Base-by-base conservation (phyloP, 2,888 invertebrate genomes). In the Stenichneumon culpator region DNA sequence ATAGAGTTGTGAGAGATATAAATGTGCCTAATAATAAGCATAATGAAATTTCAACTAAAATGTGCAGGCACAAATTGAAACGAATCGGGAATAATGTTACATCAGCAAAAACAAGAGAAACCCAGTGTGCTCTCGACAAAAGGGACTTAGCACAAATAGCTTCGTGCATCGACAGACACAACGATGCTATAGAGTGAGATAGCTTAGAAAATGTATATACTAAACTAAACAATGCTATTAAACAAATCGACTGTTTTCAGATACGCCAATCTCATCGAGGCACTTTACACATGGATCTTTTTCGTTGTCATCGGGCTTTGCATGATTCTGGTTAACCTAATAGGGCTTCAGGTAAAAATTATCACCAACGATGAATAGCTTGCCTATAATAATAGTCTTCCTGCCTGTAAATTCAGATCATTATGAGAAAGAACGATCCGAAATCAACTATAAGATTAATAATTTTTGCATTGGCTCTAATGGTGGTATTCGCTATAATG, bases 301-400 rank as follows among this genome's bases (percentile, higher is more conserved):
- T n/a, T 52, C 16, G 16, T 52, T 52, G n/a, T 52, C 52, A 52
- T 52, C n/a, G 52, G 52, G 19, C 6, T 52, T 52, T 6, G 19
- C 16, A 52, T 52, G 19, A 5, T 52, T n/a, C 52, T n/a, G 52
- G 5, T 16, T 19, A 52, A 6, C 52, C 4, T 52, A n/a, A n/a
- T 19, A 52, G 52, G n/a, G 19, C 52, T 52, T n/a, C 52, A 52
- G 52, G 52, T 52, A 52, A 52, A 52, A 52, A 6, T 52, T 52
- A n/a, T 52, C 5, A 52, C 52, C 7, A 52, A 14, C 16, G 52
- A n/a, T 14, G 3, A 4, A 52, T 52, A 19, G 16, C 2, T 9
- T 9, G 19, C 19, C 1, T 19, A 5, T 52, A 32, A 5, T 52
- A 32, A 32, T 5, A 32, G 32, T 32, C 32, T 32, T 32, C 32